These are phyloP conservation scores for Aegithalos caudatus DNA, from an alignment of 2,113 vertebrate genomes.

Conservation along the genomic window DNA sequence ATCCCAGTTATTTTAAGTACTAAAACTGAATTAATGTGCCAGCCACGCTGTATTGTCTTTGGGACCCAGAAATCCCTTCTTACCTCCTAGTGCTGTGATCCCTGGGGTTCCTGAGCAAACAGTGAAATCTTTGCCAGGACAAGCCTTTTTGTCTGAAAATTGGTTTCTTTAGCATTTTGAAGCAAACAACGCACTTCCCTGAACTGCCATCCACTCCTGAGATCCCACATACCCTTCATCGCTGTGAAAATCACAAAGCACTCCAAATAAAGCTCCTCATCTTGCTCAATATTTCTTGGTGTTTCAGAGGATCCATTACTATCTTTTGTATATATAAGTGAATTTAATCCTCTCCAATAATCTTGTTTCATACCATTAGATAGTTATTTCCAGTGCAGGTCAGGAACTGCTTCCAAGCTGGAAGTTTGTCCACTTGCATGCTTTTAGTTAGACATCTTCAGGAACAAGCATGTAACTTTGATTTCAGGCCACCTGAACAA, in stretches of 20 bases:
- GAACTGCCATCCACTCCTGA: slow-evolving; percentile 68
- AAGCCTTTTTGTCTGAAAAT: not conserved
- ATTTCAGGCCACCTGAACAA: not conserved
- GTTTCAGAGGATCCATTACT: not conserved
- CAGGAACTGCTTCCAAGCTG: not conserved
- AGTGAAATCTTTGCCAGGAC: not conserved
- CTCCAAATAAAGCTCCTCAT: not conserved
- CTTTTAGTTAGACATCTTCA: not conserved
- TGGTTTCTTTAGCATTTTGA: not conserved
- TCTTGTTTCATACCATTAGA: not conserved
- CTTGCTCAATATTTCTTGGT: not conserved
- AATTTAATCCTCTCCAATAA: not conserved
- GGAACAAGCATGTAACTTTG: not conserved
- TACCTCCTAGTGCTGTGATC: slow-evolving; percentile 51
- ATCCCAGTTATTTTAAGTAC: not conserved
- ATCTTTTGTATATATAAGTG: not conserved
- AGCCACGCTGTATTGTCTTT: not conserved
- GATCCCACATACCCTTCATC: slow-evolving; percentile 21
- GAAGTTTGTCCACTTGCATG: not conserved
- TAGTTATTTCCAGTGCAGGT: not conserved
- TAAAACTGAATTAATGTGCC: accelerated
- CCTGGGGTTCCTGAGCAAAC: slow-evolving; percentile 47
- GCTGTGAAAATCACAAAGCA: slow-evolving; percentile 35
- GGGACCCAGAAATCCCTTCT: slow-evolving; percentile 48
- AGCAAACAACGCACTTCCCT: slow-evolving; percentile 43